A percentile compares a stretch with the other conserved stretches of the same genome.
phyloP scores from a whole-genome alignment of 2,797 vertebrate species.

The Eospalax fontanierii region DNA sequence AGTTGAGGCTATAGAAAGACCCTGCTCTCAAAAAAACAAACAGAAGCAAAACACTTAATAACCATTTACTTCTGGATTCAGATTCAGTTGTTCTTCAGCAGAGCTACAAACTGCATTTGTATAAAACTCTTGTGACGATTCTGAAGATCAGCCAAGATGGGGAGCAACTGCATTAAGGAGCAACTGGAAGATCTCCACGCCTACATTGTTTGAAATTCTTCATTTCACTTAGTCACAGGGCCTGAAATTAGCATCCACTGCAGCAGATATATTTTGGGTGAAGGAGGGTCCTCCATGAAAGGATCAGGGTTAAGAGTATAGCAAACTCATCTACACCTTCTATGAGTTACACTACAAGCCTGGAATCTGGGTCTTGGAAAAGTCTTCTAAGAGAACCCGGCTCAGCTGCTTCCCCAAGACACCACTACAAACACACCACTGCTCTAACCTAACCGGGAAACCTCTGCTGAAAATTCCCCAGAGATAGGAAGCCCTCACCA shows the following conservation, averaged over 20 bases:
- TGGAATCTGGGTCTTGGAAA: conserved; percentile 6
- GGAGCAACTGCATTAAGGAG: conserved; percentile 78
- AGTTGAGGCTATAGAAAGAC: too few species aligned
- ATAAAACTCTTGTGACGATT: conserved; percentile 68
- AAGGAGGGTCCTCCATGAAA: conserved; percentile 66
- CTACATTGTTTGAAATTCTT: conserved; percentile 81
- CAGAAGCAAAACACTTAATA: too few species aligned
- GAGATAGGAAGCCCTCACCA: neutral
- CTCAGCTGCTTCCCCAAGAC: neutral
- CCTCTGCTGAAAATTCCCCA: neutral
- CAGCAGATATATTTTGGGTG: conserved; percentile 75
- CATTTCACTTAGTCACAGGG: conserved; percentile 81
- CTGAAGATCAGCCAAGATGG: conserved; percentile 80
- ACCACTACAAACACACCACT: neutral
- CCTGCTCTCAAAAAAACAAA: too few species aligned
- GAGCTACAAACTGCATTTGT: conserved; percentile 65
- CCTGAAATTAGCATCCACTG: conserved; percentile 83
- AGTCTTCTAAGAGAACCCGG: neutral
- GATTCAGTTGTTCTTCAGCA: conserved; percentile 49
- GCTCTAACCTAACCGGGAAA: neutral
- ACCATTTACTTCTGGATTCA: too few species aligned
- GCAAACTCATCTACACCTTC: conserved; percentile 26
- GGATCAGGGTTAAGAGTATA: conserved; percentile 55
- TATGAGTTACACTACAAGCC: conserved; percentile 45
- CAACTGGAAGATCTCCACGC: conserved; percentile 82